These are phyloP conservation scores for Girardinus metallicus DNA, from an alignment of 2,797 vertebrate genomes.

Conservation along the genomic window DNA sequence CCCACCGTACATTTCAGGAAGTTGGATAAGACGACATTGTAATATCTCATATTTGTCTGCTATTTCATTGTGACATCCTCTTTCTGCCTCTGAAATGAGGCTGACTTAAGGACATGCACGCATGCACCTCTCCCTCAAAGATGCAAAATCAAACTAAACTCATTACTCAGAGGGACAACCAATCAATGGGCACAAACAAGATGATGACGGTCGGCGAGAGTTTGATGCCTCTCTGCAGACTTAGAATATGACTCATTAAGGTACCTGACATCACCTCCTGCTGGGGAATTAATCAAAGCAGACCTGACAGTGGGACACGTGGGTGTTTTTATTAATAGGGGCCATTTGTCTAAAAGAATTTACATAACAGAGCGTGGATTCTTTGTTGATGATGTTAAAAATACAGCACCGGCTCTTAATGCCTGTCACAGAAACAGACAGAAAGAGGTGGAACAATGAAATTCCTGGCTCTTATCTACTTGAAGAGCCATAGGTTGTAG, in stretches of 20 bases:
- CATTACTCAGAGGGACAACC: slow-evolving; percentile 19
- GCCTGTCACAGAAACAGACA: slow-evolving; percentile 21
- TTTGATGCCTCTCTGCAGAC: slow-evolving; percentile 15
- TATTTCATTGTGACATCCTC: background rate
- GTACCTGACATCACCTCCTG: slow-evolving; percentile 36
- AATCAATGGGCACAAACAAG: slow-evolving; percentile 28
- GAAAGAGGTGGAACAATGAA: slow-evolving; percentile 7
- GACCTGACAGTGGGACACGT: slow-evolving; percentile 36
- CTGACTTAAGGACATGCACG: background rate
- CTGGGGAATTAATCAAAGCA: slow-evolving; percentile 44
- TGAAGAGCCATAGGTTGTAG: slow-evolving; percentile 6
- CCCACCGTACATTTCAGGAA: background rate
- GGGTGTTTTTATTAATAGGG: slow-evolving; percentile 36
- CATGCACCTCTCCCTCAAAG: slow-evolving; percentile 7
- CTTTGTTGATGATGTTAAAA: slow-evolving; percentile 53
- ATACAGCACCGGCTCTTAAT: slow-evolving; percentile 39
- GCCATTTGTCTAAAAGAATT: slow-evolving; percentile 43
- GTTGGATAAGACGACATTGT: background rate
- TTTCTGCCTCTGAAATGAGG: slow-evolving; percentile 11
- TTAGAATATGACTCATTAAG: slow-evolving; percentile 30
- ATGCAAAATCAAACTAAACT: slow-evolving; percentile 28
- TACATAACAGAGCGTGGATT: slow-evolving; percentile 15
- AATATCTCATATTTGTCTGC: background rate
- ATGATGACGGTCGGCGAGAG: slow-evolving; percentile 17
- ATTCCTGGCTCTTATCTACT: slow-evolving; percentile 17